Base-by-base conservation (phyloP, 2,113 vertebrate genomes). In the Cyanistes caeruleus region DNA sequence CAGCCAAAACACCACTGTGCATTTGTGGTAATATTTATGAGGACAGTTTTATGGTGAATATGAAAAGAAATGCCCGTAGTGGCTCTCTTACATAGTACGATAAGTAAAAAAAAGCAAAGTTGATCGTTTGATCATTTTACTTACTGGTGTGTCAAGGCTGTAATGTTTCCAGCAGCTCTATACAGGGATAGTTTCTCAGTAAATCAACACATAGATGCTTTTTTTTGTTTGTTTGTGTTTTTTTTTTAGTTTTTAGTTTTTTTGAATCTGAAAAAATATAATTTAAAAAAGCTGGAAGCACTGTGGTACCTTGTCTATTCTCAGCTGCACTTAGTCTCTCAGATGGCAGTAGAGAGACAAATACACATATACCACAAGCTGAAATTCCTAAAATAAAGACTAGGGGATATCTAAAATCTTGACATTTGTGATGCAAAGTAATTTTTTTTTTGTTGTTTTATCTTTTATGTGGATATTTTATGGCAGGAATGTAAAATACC, bases 361-460 rank as follows among this genome's bases (percentile, higher is more conserved):
- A 88, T 53, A 49, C 35, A 10, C 60, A 79, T 19, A 88, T 33
- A 93, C 72, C 8, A 67, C 21, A 30, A 59, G 72, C 24, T 87
- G 76, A 84, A 94, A 76, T 60, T 43, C 53, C 83, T 93, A 46
- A 87, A 95, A 94, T 81, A 94, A 97, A 87, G 93, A 79, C n/a
- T 53, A 88, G 84, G 81, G 72, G 24, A 89, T 93, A 91, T 55
- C 44, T 93, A 92, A 95, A 97, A 58, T 85, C 56, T 92, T 92
- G 84, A 95, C 56, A 92, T 92, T 79, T 94, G 60, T 48, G 70
- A 78, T 77, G 5, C 91, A 94, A 95, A 96, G 77, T 90, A 87
- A 43, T 69, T 97, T 97, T 97, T 97, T 97, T 93, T 33, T 69
- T 92, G 39, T 96, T 91, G 33, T 85, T 96, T 95, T 94, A 51